phyloP scores from a whole-genome alignment of 2,797 vertebrate species.

The Sternarchorhynchus goeldii region DNA sequence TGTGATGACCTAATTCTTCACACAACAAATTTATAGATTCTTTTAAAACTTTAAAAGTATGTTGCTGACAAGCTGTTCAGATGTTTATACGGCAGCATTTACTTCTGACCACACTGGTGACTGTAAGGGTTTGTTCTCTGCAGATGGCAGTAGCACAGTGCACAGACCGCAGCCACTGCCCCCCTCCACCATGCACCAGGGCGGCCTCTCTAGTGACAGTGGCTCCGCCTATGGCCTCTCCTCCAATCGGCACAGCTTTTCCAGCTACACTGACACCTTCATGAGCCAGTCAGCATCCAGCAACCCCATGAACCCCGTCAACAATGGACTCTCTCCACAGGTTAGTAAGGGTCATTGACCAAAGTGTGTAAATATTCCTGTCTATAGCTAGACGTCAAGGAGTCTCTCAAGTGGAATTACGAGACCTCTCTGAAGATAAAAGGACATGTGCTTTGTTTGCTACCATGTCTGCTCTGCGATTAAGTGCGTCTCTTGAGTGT shows the following conservation, averaged over 20 bases:
- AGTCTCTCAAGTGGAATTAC: constrained; percentile 60
- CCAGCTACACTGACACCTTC: constrained; percentile 93
- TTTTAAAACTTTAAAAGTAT: neutral
- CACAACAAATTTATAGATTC: neutral
- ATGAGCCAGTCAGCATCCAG: constrained; percentile 85
- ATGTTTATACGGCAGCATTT: too few relatives aligned
- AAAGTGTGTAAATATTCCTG: constrained; percentile 56
- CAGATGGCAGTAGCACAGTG: constrained; percentile 86
- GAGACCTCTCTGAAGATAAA: constrained; percentile 52
- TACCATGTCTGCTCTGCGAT: constrained; percentile 44
- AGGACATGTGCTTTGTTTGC: constrained; percentile 49
- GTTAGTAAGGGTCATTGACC: constrained; percentile 71
- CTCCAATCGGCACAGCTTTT: constrained; percentile 86
- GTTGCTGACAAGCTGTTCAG: too few relatives aligned
- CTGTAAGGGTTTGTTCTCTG: constrained; percentile 37
- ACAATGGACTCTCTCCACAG: constrained; percentile 93
- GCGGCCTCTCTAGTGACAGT: constrained; percentile 77
- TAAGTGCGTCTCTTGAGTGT: constrained; percentile 51
- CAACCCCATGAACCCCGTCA: constrained; percentile 92
- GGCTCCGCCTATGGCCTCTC: constrained; percentile 84
- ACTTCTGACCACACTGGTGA: neutral
- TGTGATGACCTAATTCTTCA: neutral
- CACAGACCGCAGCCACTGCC: constrained; percentile 94
- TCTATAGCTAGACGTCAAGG: constrained; percentile 52
- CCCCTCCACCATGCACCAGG: constrained; percentile 93